Base-by-base conservation (phyloP, 2,797 vertebrate species). In the Gobio occitaniae region DNA sequence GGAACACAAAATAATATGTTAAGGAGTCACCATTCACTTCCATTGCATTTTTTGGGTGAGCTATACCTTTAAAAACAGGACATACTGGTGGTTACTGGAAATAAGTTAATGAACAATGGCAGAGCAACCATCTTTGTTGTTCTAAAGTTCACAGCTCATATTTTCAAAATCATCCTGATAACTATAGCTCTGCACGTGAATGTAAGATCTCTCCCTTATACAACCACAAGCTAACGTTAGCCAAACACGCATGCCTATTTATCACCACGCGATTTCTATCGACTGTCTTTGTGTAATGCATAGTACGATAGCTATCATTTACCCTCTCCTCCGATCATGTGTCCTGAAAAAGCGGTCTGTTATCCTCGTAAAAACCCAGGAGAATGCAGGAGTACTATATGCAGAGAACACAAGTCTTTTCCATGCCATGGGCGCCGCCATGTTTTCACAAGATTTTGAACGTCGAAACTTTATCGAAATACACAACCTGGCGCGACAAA, bases 381-480 rank as follows among this genome's bases (percentile, higher is more conserved):
- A 91, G 2, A 96, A 54, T 78, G 91, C 94, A 78, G 95, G 95
- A 50, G 94, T 90, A 32, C 2, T 32, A 86, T 91, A 95, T 86
- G 93, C 89, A 15, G 93, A 94, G 85, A 90, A 50, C 86, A 94
- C 82, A 65, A 95, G 89, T 92, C 94, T 94, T 91, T 93, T 94
- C 95, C 95, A 95, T 21, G 91, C 92, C 94, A 94, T 92, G 94
- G 95, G 92, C 79, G 95, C 95, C 92, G 95, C 95, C 95, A 96
- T 96, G 89, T 90, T 84, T 93, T 90, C 81, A 72, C 38, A 32
- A 16, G 15, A 61, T 29, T 48, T 85, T 85, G 84, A 85, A 85
- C 44, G 16, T 29, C 5, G 12, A 88, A 95, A 92, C 95, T 95
- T 95, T 95, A 95, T 95, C 6, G 80, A 92, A 87, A 92, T 0